Evolutionary conservation across 2,888 invertebrate genomes (phyloP), one percentile per base, ranked within the genome.

Genomic region (Catocala fraxini): DNA sequence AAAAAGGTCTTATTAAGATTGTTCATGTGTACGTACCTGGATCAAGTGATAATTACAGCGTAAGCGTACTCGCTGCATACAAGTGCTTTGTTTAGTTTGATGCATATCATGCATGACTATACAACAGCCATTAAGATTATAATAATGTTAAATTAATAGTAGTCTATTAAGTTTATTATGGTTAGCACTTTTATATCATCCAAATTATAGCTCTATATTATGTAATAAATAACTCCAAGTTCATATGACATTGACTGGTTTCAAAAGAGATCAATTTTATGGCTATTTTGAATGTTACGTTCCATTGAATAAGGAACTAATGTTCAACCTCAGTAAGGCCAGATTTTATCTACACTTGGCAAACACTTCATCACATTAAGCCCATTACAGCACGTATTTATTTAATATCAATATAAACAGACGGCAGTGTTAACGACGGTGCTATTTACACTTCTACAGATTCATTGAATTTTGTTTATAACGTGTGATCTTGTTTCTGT

Each of bases 41-140:
- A 82, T 81, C 78, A 71, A 80, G 77, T 75, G 79, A 82, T 87
- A 87, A 89, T 89, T 87, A 85, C 73, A 77, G 76, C 56, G 65
- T 71, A 72, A 58, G 65, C 72, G 68, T 67, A 65, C 74, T 80
- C 70, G 76, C 78, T 81, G 77, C 75, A 77, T 83, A 82, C 77
- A 76, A 81, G 84, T 76, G 80, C 82, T 82, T 81, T 84, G 81
- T 84, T 85, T 83, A 72, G 71, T 80, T 81, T 68, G 83, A 83
- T 82, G 73, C 77, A 78, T 82, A 83, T 79, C 77, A 63, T 68
- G 62, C 78, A 64, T 71, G 67, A 72, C 64, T 77, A 62, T 39
- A 39, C 70, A 71, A 59, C 65, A 63, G 63, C 68, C 74, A 75
- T 75, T 77, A 74, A 45, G 47, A 68, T 51, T 70, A 71, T 75